phyloP scores from a whole-genome alignment of 1,140 invertebrate species.

The Telenomus remus region DNA sequence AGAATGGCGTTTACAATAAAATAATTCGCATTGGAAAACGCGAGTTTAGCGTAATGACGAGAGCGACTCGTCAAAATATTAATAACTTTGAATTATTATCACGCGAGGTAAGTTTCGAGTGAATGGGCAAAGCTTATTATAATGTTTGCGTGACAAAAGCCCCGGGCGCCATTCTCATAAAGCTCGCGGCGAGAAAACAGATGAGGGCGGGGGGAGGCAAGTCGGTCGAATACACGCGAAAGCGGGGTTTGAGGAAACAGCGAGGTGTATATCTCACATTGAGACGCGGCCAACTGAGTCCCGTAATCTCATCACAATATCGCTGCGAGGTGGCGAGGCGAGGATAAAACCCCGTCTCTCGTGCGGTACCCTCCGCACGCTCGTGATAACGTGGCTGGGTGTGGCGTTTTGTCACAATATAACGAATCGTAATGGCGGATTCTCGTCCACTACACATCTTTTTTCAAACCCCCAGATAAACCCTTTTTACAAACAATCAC shows the following conservation, averaged over 20 bases:
- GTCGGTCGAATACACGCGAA: slow-evolving; percentile 55
- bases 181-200: slow-evolving; percentile 31
- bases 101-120: slow-evolving; percentile 48
- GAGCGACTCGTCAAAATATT: slow-evolving; percentile 55
- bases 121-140: slow-evolving; percentile 58
- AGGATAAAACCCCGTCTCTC: slow-evolving; percentile 67
- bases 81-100: slow-evolving; percentile 54
- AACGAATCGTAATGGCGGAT: slow-evolving; percentile 58
- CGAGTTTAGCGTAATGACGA: slow-evolving; percentile 45
- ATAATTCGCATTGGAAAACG: slow-evolving; percentile 42
- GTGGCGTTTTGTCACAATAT: slow-evolving; percentile 63
- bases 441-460: slow-evolving; percentile 28
- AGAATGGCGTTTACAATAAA: background rate
- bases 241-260: slow-evolving; percentile 59
- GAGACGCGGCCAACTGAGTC: slow-evolving; percentile 73
- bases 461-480: slow-evolving; percentile 30
- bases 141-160: slow-evolving; percentile 55
- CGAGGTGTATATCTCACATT: slow-evolving; percentile 69
- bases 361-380: slow-evolving; percentile 45
- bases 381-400: slow-evolving; percentile 53
- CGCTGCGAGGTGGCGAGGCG: slow-evolving; percentile 72
- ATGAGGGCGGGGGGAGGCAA: slow-evolving; percentile 18
- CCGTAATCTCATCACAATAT: slow-evolving; percentile 75
- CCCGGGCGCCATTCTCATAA: slow-evolving; percentile 23
- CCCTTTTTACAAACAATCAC: slow-evolving; percentile 8